These are phyloP conservation scores for Hyles euphorbiae DNA, from an alignment of 1,140 invertebrate genomes.

Conservation along the genomic window DNA sequence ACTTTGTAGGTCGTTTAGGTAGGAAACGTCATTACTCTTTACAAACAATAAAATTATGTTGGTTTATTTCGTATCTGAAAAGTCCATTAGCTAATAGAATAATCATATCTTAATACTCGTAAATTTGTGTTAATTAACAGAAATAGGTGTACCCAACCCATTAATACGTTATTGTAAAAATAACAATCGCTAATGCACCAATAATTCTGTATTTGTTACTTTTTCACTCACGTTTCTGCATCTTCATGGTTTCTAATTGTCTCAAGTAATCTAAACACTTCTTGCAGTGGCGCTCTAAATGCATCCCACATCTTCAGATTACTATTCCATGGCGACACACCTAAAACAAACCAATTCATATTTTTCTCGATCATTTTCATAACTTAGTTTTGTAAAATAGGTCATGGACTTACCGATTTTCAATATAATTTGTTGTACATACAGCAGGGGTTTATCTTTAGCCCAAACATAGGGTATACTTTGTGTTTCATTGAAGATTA, in stretches of 20 bases:
- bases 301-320: conserved; percentile 90
- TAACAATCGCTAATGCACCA: too few relatives aligned
- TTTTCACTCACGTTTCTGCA: conserved; percentile 79
- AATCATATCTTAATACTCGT: too few relatives aligned
- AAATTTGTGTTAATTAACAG: too few relatives aligned
- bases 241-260: conserved; percentile 90
- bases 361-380: not conserved
- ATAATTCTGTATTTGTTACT: too few relatives aligned
- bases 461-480: conserved; percentile 76
- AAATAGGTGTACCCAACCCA: too few relatives aligned
- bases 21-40: too few relatives aligned
- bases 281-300: conserved; percentile 89
- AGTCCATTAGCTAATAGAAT: too few relatives aligned
- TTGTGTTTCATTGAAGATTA: conserved; percentile 66
- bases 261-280: conserved; percentile 91
- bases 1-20: too few relatives aligned
- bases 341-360: conserved; percentile 31
- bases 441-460: conserved; percentile 81
- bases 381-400: not conserved
- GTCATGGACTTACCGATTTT: conserved; percentile 59
- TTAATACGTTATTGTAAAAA: too few relatives aligned
- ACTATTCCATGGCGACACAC: conserved; percentile 90
- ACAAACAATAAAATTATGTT: too few relatives aligned
- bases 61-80: too few relatives aligned
- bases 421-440: conserved; percentile 88